phyloP scores from a whole-genome alignment of 2,797 vertebrate species.

The Acanthurus lineatus region DNA sequence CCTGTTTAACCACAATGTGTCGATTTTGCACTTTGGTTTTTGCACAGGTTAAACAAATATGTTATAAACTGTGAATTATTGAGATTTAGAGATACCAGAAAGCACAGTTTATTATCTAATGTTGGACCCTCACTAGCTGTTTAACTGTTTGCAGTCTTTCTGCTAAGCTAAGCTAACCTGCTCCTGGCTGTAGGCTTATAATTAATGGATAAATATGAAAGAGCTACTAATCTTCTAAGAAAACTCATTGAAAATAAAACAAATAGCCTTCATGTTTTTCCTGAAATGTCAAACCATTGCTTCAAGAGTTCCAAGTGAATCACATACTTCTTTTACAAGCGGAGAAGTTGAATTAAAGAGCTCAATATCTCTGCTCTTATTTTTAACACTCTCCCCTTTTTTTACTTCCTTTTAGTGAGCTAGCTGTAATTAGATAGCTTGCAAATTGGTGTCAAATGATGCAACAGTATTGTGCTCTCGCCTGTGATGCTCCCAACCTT shows the following conservation, averaged over 20 bases:
- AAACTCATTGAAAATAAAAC: neutral
- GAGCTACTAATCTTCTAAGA: neutral
- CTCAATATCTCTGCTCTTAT: conserved; percentile 6
- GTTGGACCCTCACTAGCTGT: neutral
- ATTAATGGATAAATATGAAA: neutral
- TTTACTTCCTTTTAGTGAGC: conserved; percentile 37
- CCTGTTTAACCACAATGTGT: conserved; percentile 16
- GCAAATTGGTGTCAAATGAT: conserved; percentile 56
- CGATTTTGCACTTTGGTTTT: neutral
- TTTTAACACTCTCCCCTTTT: conserved; percentile 21
- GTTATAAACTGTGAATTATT: neutral
- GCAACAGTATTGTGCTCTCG: conserved; percentile 25
- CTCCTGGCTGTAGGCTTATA: neutral
- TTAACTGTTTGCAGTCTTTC: neutral
- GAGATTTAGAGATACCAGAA: neutral
- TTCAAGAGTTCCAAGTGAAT: neutral
- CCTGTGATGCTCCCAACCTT: conserved; percentile 21
- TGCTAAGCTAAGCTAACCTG: conserved; percentile 3
- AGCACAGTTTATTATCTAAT: neutral
- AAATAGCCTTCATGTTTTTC: neutral
- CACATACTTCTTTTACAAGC: conserved; percentile 10
- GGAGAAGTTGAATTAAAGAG: conserved; percentile 9
- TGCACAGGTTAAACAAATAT: neutral
- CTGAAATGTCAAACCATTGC: neutral
- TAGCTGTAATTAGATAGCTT: conserved; percentile 53